Evolutionary conservation across 2,797 vertebrate species (phyloP).

Genomic region (Anomalospiza imberbis): DNA sequence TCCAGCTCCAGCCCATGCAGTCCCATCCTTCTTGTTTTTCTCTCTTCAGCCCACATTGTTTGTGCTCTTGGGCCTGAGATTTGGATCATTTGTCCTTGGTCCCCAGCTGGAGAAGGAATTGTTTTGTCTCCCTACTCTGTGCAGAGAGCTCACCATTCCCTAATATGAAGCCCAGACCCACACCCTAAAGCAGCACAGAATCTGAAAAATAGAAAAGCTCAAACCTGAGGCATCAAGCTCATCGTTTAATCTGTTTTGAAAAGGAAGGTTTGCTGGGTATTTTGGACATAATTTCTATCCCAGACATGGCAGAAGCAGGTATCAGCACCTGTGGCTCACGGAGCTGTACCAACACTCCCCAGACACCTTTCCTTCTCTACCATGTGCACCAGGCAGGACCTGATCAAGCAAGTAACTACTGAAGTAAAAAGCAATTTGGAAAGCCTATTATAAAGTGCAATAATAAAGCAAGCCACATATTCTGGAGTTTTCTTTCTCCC

Average conservation of each 20-base stretch:
- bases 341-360: not conserved
- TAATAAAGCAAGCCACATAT: not conserved
- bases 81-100: not conserved
- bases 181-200: not conserved
- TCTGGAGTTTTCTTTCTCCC: not conserved
- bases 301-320: not conserved
- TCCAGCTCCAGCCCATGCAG: not conserved
- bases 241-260: rapidly evolving
- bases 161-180: not conserved
- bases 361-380: not conserved
- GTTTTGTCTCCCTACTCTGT: not conserved
- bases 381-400: not conserved
- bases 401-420: not conserved
- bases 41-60: not conserved
- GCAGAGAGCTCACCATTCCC: not conserved
- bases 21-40: not conserved
- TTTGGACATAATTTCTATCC: not conserved
- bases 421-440: not conserved
- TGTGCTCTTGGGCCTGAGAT: not conserved
- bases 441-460: not conserved
- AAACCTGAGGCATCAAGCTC: not conserved
- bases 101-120: not conserved
- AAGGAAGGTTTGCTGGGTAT: not conserved
- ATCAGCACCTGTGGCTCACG: not conserved
- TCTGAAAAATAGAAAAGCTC: not conserved